These are phyloP conservation scores for Pseudopleuronectes americanus DNA, from an alignment of 2,797 vertebrate species.

Conservation along the genomic window DNA sequence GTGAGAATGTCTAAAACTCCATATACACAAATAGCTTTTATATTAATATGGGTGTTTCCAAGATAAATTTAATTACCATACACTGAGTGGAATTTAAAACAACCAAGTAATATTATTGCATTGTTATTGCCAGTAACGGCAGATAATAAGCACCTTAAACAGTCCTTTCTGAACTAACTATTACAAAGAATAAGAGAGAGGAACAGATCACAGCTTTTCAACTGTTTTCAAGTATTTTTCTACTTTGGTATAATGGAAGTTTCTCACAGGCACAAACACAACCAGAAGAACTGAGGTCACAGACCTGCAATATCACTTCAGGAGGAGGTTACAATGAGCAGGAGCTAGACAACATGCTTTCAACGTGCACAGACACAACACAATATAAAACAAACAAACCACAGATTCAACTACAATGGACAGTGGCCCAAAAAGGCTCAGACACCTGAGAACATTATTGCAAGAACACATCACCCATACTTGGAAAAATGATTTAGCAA, in stretches of 20 bases:
- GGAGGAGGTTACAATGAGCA: conserved; percentile 4
- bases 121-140: conserved; percentile 36
- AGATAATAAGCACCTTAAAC: conserved; percentile 28
- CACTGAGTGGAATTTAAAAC: background rate
- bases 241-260: background rate
- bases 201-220: background rate
- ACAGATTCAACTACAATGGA: background rate
- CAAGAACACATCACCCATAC: background rate
- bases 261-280: background rate
- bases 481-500: background rate
- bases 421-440: background rate
- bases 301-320: background rate
- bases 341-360: background rate
- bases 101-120: conserved; percentile 49
- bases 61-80: conserved; percentile 3
- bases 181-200: background rate
- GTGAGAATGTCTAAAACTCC: background rate
- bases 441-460: conserved; percentile 4
- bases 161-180: conserved; percentile 12
- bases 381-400: background rate
- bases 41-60: background rate
- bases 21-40: too few relatives aligned
- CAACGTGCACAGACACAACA: conserved; percentile 7
- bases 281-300: background rate
- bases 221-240: too few relatives aligned